Conservation (phyloP, 2,888 invertebrate genomes). For the Salticus scenicus region DNA sequence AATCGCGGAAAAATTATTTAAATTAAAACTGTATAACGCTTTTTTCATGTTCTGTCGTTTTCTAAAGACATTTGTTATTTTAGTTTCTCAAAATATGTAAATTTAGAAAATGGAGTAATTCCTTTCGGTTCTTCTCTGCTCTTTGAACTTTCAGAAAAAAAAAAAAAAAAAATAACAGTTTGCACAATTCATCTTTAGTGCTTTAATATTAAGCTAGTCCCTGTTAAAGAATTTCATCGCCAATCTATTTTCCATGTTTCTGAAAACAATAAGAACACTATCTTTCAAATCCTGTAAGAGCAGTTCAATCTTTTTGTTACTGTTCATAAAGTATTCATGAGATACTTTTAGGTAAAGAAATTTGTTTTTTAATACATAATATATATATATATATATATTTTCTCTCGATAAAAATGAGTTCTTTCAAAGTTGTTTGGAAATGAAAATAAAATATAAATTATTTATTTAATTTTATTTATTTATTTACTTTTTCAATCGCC, state of each 20-base stretch:
- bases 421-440: background rate
- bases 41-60: too few relatives aligned
- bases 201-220: background rate
- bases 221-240: background rate
- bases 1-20: too few relatives aligned
- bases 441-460: background rate
- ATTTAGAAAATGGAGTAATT: background rate
- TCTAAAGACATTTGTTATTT: too few relatives aligned
- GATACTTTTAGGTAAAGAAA: background rate
- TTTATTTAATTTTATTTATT: background rate
- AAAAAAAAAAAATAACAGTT: constrained; percentile 14
- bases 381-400: too few relatives aligned
- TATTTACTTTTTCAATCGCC: background rate
- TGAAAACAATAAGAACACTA: background rate
- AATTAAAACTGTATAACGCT: too few relatives aligned
- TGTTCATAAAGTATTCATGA: constrained; percentile 11
- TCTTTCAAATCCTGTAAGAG: background rate
- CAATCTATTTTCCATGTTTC: constrained; percentile 11
- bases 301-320: background rate
- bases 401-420: constrained; percentile 5
- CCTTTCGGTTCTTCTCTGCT: background rate
- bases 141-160: background rate
- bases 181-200: background rate
- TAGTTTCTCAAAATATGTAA: too few relatives aligned
- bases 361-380: background rate